These are phyloP conservation scores for Andrena dorsata DNA, from an alignment of 2,888 invertebrate species.

Conservation along the genomic window DNA sequence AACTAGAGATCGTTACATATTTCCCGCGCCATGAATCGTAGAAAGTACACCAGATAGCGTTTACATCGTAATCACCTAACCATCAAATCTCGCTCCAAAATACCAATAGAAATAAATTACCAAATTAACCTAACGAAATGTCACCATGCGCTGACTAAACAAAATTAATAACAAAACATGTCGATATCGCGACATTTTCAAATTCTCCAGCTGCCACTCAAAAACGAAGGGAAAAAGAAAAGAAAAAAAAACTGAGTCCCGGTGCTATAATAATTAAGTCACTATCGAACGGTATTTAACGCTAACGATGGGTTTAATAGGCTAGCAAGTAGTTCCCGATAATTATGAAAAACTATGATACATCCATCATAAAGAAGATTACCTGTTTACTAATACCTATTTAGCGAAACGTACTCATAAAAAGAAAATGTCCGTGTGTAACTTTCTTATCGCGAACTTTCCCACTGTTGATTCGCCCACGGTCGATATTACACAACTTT, in stretches of 20 bases:
- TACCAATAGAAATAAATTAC: background rate
- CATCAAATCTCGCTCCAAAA: background rate
- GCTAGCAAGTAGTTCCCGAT: no score
- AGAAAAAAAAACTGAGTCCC: background rate
- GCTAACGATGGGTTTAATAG: no score
- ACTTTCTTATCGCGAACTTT: background rate
- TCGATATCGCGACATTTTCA: slow-evolving; percentile 30
- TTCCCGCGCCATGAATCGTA: background rate
- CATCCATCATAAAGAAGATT: no score
- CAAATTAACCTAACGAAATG: background rate
- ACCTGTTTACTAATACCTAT: no score
- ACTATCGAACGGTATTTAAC: background rate
- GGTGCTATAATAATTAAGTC: background rate
- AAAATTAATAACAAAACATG: background rate
- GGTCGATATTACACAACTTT: slow-evolving; percentile 17
- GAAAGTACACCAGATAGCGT: slow-evolving; percentile 20
- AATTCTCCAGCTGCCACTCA: background rate
- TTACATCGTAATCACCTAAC: slow-evolving; percentile 28
- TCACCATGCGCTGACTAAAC: background rate
- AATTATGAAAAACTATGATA: no score
- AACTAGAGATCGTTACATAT: slow-evolving; percentile 6
- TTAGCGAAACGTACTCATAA: no score
- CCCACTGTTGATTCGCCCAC: background rate
- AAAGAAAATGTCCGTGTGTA: background rate
- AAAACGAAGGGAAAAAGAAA: no score